These are phyloP conservation scores for Oligia fasciuncula DNA, from an alignment of 2,888 invertebrate species.

Conservation along the genomic window DNA sequence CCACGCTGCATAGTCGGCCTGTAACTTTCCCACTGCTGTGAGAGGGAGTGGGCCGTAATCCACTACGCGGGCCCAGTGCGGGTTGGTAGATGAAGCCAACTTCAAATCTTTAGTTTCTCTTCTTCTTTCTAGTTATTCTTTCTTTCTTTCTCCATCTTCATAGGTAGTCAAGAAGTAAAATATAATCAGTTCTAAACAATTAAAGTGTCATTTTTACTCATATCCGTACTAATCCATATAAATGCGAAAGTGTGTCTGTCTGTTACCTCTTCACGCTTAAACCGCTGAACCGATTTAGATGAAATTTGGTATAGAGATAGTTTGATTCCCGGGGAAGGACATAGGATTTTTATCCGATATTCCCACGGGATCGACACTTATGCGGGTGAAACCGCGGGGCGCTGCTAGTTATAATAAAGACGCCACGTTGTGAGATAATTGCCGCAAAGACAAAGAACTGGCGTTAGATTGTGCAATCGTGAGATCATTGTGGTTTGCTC, in stretches of 20 bases:
- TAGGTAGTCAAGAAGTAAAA: background rate
- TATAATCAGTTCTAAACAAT: background rate
- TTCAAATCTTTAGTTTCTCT: background rate
- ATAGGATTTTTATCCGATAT: no score
- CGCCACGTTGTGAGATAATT: conserved; percentile 38
- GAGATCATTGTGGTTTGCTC: conserved; percentile 39
- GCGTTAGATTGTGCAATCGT: conserved; percentile 58
- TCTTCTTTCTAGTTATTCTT: background rate
- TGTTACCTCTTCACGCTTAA: no score
- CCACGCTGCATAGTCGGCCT: background rate
- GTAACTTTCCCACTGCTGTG: no score
- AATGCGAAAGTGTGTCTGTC: no score
- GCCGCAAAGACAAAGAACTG: conserved; percentile 43
- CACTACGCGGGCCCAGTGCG: no score
- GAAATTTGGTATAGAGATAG: no score
- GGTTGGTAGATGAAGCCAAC: background rate
- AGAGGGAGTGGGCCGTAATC: no score
- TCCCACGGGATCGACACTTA: no score
- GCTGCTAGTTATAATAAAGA: background rate
- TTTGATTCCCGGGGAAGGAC: no score
- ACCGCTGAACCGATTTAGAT: no score
- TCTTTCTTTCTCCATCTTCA: background rate
- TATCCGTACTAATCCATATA: no score
- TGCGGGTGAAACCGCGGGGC: no score
- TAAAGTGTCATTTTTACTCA: conserved; percentile 2